phyloP scores from a whole-genome alignment of 2,888 invertebrate genomes.

The Cephus rjabovi region DNA sequence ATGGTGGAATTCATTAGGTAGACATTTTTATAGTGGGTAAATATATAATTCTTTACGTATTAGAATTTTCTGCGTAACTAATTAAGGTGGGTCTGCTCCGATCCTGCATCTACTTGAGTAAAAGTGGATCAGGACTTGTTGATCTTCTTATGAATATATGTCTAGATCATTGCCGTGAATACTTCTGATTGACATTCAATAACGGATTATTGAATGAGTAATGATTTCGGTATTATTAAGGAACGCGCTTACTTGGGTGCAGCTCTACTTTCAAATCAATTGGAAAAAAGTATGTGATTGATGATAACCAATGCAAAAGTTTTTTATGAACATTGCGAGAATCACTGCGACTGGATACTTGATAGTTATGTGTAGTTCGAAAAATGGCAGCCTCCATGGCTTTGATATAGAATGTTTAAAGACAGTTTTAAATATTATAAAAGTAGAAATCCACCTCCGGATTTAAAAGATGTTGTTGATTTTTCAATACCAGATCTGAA shows the following conservation, averaged over 20 bases:
- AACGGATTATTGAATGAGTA: neutral
- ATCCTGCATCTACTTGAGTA: neutral
- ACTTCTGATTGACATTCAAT: neutral
- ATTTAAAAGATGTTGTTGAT: constrained; percentile 74
- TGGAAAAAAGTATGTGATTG: neutral
- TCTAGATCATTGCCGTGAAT: neutral
- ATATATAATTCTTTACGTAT: no score
- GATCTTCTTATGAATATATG: neutral
- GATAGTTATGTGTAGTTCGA: neutral
- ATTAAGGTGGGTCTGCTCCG: neutral
- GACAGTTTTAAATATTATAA: constrained; percentile 85
- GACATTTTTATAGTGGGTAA: no score
- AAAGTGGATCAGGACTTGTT: neutral
- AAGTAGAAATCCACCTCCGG: constrained; percentile 74
- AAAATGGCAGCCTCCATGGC: constrained; percentile 41
- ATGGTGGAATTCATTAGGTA: no score
- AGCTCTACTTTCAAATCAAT: neutral
- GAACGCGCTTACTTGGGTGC: neutral
- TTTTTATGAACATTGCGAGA: neutral
- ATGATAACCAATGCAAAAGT: neutral
- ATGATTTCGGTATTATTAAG: neutral
- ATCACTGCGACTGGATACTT: neutral
- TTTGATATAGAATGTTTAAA: constrained; percentile 71
- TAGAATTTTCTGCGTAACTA: neutral
- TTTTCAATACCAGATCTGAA: constrained; percentile 56